A percentile compares a stretch with the other conserved stretches of the same genome.
Conservation (phyloP, 2,888 invertebrate genomes). For the Melanophora roralis region DNA sequence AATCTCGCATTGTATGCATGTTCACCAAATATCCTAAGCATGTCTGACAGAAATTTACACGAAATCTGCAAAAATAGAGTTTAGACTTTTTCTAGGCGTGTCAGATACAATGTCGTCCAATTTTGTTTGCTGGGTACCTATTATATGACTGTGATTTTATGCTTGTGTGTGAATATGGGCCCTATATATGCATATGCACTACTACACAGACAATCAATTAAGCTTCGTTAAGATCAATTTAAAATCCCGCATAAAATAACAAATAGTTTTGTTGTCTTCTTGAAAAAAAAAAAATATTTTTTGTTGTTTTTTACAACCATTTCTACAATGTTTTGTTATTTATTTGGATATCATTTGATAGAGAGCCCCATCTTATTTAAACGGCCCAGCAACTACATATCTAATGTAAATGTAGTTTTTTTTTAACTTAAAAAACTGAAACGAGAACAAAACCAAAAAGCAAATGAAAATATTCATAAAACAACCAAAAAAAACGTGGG, state of each 20-base stretch:
- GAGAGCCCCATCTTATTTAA: constrained; percentile 34
- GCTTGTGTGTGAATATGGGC: constrained; percentile 2
- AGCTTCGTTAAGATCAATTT: constrained; percentile 78
- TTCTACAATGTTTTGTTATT: constrained; percentile 40
- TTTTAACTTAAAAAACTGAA: background rate
- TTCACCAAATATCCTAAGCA: too few species aligned
- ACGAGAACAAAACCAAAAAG: background rate
- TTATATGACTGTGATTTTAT: too few species aligned
- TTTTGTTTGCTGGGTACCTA: too few species aligned
- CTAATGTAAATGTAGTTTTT: constrained; percentile 1
- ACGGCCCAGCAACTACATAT: constrained; percentile 26
- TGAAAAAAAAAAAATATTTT: constrained; percentile 57
- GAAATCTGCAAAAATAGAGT: too few species aligned
- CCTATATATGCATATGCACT: constrained; percentile 65
- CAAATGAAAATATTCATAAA: constrained; percentile 14
- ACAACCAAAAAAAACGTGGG: constrained; percentile 25
- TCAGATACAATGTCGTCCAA: too few species aligned
- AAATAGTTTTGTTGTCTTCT: constrained; percentile 71
- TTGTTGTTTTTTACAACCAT: constrained; percentile 26
- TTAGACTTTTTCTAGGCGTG: too few species aligned
- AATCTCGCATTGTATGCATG: too few species aligned
- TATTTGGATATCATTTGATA: constrained; percentile 24
- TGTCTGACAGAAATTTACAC: too few species aligned
- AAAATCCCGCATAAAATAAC: constrained; percentile 78
- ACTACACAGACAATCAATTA: constrained; percentile 76